phyloP scores from a whole-genome alignment of 1,140 invertebrate species.

The Melitaea cinxia region DNA sequence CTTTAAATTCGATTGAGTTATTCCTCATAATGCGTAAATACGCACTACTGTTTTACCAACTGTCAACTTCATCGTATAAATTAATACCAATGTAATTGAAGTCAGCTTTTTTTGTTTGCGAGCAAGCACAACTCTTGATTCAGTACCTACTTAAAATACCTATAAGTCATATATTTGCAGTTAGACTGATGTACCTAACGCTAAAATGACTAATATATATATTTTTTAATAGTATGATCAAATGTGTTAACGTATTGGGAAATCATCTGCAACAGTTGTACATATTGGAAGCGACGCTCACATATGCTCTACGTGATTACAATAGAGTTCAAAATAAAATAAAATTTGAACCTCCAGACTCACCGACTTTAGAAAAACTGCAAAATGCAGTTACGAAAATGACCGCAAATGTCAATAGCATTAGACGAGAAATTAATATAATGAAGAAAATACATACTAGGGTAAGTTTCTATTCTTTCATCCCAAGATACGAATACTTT shows the following conservation, averaged over 20 bases:
- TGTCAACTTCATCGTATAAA: too few relatives aligned
- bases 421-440: conserved; percentile 56
- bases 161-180: too few relatives aligned
- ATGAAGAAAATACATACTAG: conserved; percentile 57
- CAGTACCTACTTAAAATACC: too few relatives aligned
- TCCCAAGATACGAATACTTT: not conserved
- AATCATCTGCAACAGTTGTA: conserved; percentile 70
- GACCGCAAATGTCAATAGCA: conserved; percentile 55
- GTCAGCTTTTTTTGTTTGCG: too few relatives aligned
- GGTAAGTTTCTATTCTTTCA: conserved; percentile 43
- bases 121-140: too few relatives aligned
- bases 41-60: too few relatives aligned
- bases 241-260: conserved; percentile 69
- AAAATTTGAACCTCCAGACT: conserved; percentile 65
- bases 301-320: conserved; percentile 62
- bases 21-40: too few relatives aligned
- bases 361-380: conserved; percentile 44
- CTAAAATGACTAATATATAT: too few relatives aligned
- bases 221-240: conserved; percentile 59
- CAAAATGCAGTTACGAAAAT: conserved; percentile 54
- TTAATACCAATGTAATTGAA: too few relatives aligned
- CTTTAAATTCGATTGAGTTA: too few relatives aligned
- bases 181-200: too few relatives aligned
- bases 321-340: conserved; percentile 58
- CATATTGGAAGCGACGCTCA: conserved; percentile 65